These are phyloP conservation scores for Clunio marinus DNA, from an alignment of 2,888 invertebrate species.

Conservation along the genomic window DNA sequence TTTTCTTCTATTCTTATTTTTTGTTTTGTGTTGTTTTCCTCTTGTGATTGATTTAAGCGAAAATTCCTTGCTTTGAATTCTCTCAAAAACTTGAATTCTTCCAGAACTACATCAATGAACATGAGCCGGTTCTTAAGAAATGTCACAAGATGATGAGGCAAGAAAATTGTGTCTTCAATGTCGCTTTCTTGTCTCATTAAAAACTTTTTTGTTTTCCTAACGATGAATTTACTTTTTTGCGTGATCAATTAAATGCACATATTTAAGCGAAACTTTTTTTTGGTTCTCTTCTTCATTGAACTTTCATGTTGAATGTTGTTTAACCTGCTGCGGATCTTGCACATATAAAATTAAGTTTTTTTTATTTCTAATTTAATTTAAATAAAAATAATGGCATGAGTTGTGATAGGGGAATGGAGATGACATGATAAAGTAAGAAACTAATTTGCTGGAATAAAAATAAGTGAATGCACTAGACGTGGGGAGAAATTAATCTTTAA, in stretches of 20 bases:
- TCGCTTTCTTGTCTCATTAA: slow-evolving; percentile 15
- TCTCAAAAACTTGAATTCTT: not conserved
- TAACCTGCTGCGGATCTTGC: not conserved
- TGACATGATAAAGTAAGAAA: too few species aligned
- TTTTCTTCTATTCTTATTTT: slow-evolving; percentile 30
- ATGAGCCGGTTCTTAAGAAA: slow-evolving; percentile 16
- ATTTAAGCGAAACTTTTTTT: slow-evolving; percentile 1
- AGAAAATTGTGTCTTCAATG: not conserved
- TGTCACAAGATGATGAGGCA: slow-evolving; percentile 22
- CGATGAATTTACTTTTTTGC: not conserved
- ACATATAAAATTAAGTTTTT: not conserved
- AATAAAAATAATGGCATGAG: not conserved
- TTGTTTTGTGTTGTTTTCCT: slow-evolving; percentile 39
- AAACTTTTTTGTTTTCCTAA: not conserved
- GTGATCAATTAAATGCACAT: slow-evolving; percentile 15
- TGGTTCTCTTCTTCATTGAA: not conserved
- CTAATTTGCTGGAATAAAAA: too few species aligned
- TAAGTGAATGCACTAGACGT: too few species aligned
- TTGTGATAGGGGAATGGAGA: not conserved
- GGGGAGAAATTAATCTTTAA: too few species aligned
- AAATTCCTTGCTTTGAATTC: slow-evolving; percentile 9
- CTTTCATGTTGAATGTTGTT: not conserved
- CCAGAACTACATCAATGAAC: slow-evolving; percentile 10
- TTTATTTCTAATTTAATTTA: too few species aligned
- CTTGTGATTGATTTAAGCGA: too few species aligned